Conservation (phyloP, 2,797 vertebrate genomes). For the Sebastes melanostomus region DNA sequence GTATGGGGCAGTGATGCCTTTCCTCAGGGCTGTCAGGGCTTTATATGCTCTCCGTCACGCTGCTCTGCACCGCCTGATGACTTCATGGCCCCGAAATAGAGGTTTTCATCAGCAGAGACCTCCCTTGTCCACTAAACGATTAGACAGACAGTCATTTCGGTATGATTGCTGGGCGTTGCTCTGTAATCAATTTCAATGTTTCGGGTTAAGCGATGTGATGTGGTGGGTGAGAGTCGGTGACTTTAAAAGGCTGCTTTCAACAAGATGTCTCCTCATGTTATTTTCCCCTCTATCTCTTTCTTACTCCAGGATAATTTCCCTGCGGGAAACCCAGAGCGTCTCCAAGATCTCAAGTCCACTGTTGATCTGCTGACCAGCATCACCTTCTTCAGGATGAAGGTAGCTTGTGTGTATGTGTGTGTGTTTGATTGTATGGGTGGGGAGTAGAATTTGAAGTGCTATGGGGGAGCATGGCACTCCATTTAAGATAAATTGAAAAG, state of each 20-base stretch:
- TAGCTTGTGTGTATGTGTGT: slow-evolving; percentile 56
- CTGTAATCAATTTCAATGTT: slow-evolving; percentile 69
- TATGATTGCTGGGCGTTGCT: slow-evolving; percentile 70
- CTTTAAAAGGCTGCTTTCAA: slow-evolving; percentile 13
- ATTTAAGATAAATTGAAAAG: slow-evolving; percentile 4
- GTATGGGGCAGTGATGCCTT: slow-evolving; percentile 55
- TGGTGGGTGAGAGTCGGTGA: slow-evolving; percentile 6
- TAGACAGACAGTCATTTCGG: slow-evolving; percentile 70
- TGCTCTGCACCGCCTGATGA: slow-evolving; percentile 73
- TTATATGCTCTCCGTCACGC: slow-evolving; percentile 72
- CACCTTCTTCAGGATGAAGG: slow-evolving; percentile 99
- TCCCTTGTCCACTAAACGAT: slow-evolving; percentile 74
- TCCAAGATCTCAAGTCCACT: slow-evolving; percentile 96
- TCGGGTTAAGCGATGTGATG: slow-evolving; percentile 40
- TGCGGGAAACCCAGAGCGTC: slow-evolving; percentile 91
- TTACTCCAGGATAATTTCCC: slow-evolving; percentile 93
- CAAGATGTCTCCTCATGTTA: slow-evolving; percentile 16
- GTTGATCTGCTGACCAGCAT: slow-evolving; percentile 97
- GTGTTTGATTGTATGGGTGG: not conserved
- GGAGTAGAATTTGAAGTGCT: not conserved
- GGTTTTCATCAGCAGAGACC: slow-evolving; percentile 73
- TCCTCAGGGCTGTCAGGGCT: slow-evolving; percentile 64
- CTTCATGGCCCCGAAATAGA: slow-evolving; percentile 76
- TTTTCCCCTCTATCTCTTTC: slow-evolving; percentile 8
- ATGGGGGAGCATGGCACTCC: not conserved